phyloP scores from a whole-genome alignment of 2,113 vertebrate genomes.

The Oncorhynchus kisutch region DNA sequence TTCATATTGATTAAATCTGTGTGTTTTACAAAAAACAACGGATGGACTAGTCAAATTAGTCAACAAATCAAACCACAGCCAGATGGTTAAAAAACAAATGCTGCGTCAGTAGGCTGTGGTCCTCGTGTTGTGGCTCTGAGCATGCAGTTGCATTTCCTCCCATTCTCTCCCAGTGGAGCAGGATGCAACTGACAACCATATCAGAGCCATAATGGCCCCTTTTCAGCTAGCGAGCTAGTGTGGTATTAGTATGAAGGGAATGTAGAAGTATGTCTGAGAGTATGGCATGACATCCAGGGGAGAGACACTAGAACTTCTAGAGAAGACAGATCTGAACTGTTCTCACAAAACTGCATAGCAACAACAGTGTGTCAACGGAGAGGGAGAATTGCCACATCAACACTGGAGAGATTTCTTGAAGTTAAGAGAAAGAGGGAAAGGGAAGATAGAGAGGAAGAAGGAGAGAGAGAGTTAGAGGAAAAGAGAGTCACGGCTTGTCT shows the following conservation, averaged over 20 bases:
- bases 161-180: conserved; percentile 20
- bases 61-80: background rate
- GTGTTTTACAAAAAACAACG: background rate
- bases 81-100: background rate
- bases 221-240: conserved; percentile 17
- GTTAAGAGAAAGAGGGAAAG: background rate
- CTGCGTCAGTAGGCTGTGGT: background rate
- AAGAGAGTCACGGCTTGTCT: background rate
- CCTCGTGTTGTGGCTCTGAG: background rate
- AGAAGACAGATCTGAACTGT: conserved; percentile 17
- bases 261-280: background rate
- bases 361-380: background rate
- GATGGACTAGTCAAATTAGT: background rate
- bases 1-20: background rate
- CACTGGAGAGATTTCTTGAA: conserved; percentile 15
- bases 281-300: conserved; percentile 14
- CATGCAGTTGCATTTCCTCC: background rate
- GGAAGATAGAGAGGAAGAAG: background rate
- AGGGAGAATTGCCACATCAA: conserved; percentile 23
- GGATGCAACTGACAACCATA: conserved; percentile 33
- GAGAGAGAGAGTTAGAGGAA: background rate
- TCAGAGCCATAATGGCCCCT: conserved; percentile 27
- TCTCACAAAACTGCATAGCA: conserved; percentile 9
- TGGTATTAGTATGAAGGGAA: conserved; percentile 39
- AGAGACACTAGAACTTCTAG: conserved; percentile 8